phyloP scores from a whole-genome alignment of 2,888 invertebrate genomes.

The Xestia sexstrigata region DNA sequence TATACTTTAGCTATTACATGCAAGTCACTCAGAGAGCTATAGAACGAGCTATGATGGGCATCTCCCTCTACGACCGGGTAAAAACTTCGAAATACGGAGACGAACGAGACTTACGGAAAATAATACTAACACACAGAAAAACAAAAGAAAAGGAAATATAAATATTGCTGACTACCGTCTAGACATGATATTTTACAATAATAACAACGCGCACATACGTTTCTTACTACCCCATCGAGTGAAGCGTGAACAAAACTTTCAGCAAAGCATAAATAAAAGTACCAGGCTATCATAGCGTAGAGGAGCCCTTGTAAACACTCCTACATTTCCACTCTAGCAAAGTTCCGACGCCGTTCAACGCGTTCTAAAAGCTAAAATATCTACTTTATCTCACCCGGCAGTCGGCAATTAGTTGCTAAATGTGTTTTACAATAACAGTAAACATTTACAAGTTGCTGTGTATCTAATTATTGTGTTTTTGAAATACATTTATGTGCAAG shows the following conservation, averaged over 20 bases:
- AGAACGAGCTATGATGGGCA: too few relatives aligned
- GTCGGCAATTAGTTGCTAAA: slow-evolving; percentile 47
- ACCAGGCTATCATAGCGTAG: slow-evolving; percentile 42
- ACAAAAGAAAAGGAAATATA: neutral
- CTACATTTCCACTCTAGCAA: slow-evolving; percentile 35
- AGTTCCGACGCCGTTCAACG: slow-evolving; percentile 29
- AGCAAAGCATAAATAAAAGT: slow-evolving; percentile 31
- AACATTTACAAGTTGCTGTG: slow-evolving; percentile 37
- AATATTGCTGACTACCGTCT: neutral
- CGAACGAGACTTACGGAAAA: too few relatives aligned
- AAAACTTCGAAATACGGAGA: too few relatives aligned
- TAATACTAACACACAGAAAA: too few relatives aligned
- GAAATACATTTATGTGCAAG: slow-evolving; percentile 19
- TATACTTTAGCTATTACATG: too few relatives aligned
- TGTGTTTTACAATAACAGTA: slow-evolving; percentile 49
- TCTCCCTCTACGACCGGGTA: too few relatives aligned
- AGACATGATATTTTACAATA: neutral
- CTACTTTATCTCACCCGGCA: slow-evolving; percentile 51
- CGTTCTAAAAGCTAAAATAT: slow-evolving; percentile 50
- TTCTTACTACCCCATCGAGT: neutral
- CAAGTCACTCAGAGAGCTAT: too few relatives aligned
- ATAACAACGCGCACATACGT: too few relatives aligned
- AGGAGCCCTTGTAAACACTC: slow-evolving; percentile 45
- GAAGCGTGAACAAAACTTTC: slow-evolving; percentile 1
- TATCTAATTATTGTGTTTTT: slow-evolving; percentile 34